Evolutionary conservation across 2,888 invertebrate species (phyloP).

Genomic region (Rhopalosiphum nymphaeae): DNA sequence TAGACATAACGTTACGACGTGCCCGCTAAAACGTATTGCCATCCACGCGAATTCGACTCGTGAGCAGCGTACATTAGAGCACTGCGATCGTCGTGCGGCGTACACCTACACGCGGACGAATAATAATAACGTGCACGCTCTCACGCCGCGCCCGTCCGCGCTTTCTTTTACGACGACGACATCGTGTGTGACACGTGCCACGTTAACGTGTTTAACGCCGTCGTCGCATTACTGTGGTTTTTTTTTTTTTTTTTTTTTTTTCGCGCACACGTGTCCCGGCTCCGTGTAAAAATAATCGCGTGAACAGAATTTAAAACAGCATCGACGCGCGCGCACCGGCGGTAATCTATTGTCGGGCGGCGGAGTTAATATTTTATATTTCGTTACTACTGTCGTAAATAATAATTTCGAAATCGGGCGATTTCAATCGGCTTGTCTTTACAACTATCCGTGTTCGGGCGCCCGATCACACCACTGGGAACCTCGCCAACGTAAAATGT

Average conservation of each 20-base stretch:
- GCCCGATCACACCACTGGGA: not conserved
- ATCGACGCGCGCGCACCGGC: not conserved
- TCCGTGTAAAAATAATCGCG: not conserved
- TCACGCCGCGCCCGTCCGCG: not conserved
- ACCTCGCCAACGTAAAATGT: not conserved
- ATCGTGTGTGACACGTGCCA: not conserved
- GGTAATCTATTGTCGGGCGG: not conserved
- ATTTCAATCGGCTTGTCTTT: not conserved
- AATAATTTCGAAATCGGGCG: not conserved
- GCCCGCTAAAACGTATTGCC: no score
- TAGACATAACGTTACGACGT: no score
- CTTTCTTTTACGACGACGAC: no score
- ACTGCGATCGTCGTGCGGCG: no score
- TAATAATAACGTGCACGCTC: not conserved
- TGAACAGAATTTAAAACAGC: not conserved
- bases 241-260: not conserved
- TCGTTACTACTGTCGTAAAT: not conserved
- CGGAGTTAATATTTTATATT: not conserved
- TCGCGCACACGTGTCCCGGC: not conserved
- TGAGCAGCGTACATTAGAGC: no score
- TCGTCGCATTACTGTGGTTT: not conserved
- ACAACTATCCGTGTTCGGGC: not conserved
- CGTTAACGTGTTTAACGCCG: not conserved
- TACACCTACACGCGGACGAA: no score
- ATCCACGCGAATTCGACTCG: no score